Evolutionary conservation across 2,113 vertebrate genomes (phyloP), one percentile per base, ranked within the genome.

Genomic region (Chrysemys picta): DNA sequence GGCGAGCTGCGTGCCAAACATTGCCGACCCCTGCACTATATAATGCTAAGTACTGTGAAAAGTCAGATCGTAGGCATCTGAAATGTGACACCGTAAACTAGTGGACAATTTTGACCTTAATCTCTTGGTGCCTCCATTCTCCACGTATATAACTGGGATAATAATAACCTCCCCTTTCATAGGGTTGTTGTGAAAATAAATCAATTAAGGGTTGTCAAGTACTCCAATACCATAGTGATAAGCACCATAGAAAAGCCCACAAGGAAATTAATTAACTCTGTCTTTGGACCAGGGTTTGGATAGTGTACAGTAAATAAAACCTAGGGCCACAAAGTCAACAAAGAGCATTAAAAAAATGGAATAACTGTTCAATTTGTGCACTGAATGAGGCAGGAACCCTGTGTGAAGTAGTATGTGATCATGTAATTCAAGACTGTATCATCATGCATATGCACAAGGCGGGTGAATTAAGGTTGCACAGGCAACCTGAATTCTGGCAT

Each of bases 361-460:
- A 42, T 25, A 87, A 54, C 76, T 89, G 54, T 47, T 54, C 45
- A 3, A 19, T 54, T 35, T 75, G 11, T 29, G 38, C 57, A 65
- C 24, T 54, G 75, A 79, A 17, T 56, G 49, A 85, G 38, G 31
- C 0, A 47, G 42, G 11, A 24, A 29, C 24, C 24, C 42, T 47
- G 42, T 4, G 22, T 84, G 42, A 14, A 50, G 13, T 50, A 90
- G 94, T 21, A 3, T 0, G 0, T 21, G 65, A 57, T 54, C 31
- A 22, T 22, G 14, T 42, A 78, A 45, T n/a, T 42, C 81, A 76
- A 89, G 25, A 83, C 12, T 27, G 47, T 12, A 52, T 72, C 10
- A 27, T 69, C 79, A 2, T 24, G 22, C 10, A 42, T 29, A 29
- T 54, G 56, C 57, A 79, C 52, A 27, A 0, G 1, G 38, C 1